A percentile compares a stretch with the other conserved stretches of the same genome.
Conservation (phyloP, 1,140 invertebrate species). For the Drosophila seguyi region DNA sequence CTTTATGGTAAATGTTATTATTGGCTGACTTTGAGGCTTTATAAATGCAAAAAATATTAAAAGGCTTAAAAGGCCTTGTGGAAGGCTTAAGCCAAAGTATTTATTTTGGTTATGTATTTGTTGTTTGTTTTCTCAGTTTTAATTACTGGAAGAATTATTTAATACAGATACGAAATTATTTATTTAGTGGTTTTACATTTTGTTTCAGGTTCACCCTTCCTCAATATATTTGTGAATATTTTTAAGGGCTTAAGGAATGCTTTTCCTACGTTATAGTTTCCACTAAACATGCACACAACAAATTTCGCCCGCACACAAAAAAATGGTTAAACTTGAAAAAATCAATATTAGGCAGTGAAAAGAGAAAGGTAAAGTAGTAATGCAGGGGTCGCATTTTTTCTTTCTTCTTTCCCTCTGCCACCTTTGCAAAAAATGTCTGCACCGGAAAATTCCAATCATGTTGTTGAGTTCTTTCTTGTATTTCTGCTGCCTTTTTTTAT, state of each 20-base stretch:
- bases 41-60: neutral
- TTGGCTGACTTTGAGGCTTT: neutral
- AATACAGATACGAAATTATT: no score
- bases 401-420: slow-evolving; percentile 42
- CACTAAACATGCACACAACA: slow-evolving; percentile 39
- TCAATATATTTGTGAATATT: slow-evolving; percentile 4
- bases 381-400: slow-evolving; percentile 53
- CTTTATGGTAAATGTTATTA: neutral
- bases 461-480: slow-evolving; percentile 43
- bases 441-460: slow-evolving; percentile 84
- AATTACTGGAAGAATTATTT: neutral
- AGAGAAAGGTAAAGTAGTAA: slow-evolving; percentile 46
- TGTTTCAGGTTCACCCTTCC: neutral
- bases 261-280: slow-evolving; percentile 7
- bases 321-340: slow-evolving; percentile 45
- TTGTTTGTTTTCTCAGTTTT: neutral
- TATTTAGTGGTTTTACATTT: no score
- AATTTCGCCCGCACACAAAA: slow-evolving; percentile 35
- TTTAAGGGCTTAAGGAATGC: neutral
- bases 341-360: slow-evolving; percentile 62
- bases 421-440: slow-evolving; percentile 75
- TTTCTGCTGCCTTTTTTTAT: neutral
- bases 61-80: neutral
- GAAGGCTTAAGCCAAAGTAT: neutral
- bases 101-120: neutral